These are phyloP conservation scores for Halictus quadricinctus DNA, from an alignment of 2,888 invertebrate genomes.

Conservation along the genomic window DNA sequence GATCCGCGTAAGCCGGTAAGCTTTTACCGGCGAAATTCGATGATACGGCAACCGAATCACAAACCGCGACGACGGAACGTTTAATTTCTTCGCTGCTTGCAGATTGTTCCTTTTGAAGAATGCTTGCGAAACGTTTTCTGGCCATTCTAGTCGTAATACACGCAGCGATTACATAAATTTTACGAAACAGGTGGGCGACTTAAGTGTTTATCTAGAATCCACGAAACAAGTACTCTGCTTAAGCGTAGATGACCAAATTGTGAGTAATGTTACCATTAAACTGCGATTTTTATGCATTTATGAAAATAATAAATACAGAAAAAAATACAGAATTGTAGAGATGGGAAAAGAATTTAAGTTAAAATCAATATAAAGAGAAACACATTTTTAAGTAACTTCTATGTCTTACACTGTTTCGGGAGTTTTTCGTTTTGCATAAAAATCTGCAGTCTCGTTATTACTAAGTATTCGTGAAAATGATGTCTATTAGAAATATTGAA, in stretches of 20 bases:
- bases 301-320: neutral
- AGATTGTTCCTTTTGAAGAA: neutral
- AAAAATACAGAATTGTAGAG: neutral
- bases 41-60: slow-evolving; percentile 4
- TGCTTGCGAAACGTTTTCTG: slow-evolving; percentile 7
- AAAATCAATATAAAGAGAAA: neutral
- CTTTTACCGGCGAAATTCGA: slow-evolving; percentile 3
- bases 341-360: neutral
- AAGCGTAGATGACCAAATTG: neutral
- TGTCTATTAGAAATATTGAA: too few relatives aligned
- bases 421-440: neutral
- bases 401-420: too few relatives aligned
- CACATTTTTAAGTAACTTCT: neutral
- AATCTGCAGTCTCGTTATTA: neutral
- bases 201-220: neutral
- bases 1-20: neutral
- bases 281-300: slow-evolving; percentile 1
- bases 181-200: neutral
- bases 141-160: neutral
- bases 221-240: neutral
- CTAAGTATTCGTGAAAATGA: neutral
- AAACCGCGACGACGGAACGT: neutral
- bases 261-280: neutral
- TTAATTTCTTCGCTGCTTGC: neutral
- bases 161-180: neutral